Evolutionary conservation across 2,888 invertebrate species (phyloP).

Genomic region (Anticlea derivata): DNA sequence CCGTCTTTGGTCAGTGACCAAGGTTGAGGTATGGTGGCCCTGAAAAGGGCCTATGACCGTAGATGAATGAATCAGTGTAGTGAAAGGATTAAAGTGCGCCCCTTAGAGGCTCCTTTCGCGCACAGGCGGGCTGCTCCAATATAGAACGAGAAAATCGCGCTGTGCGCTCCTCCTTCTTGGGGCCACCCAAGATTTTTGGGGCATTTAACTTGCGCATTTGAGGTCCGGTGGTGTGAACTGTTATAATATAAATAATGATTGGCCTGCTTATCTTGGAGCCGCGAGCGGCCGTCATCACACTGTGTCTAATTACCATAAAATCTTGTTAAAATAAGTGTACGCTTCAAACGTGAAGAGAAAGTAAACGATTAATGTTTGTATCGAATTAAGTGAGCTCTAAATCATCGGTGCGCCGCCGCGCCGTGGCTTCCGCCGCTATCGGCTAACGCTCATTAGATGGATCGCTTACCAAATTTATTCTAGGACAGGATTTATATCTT

Average conservation of each 20-base stretch:
- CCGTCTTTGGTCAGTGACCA: too few relatives aligned
- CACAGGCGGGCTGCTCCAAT: too few relatives aligned
- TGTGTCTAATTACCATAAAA: constrained; percentile 39
- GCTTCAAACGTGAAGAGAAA: constrained; percentile 41
- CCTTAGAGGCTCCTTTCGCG: too few relatives aligned
- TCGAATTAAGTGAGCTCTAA: constrained; percentile 28
- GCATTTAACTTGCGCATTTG: too few relatives aligned
- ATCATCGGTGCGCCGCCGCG: too few relatives aligned
- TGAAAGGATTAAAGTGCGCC: too few relatives aligned
- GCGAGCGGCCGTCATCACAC: constrained; percentile 22
- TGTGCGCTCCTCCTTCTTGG: too few relatives aligned
- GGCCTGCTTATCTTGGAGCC: constrained; percentile 10
- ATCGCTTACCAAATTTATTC: constrained; percentile 10
- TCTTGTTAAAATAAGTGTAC: constrained; percentile 39
- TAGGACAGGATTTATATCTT: not conserved
- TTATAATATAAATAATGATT: constrained; percentile 2
- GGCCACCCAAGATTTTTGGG: too few relatives aligned
- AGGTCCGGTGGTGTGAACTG: not conserved
- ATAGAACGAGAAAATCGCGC: too few relatives aligned
- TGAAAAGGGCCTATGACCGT: too few relatives aligned
- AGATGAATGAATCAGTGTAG: too few relatives aligned
- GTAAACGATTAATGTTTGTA: constrained; percentile 38
- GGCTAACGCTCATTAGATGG: constrained; percentile 12
- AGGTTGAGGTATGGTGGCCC: too few relatives aligned
- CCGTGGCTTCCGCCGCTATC: constrained; percentile 15